Evolutionary conservation across 1,140 invertebrate species (phyloP), one percentile per base, ranked within the genome.

Genomic region (Pseudomyrmex sp.): DNA sequence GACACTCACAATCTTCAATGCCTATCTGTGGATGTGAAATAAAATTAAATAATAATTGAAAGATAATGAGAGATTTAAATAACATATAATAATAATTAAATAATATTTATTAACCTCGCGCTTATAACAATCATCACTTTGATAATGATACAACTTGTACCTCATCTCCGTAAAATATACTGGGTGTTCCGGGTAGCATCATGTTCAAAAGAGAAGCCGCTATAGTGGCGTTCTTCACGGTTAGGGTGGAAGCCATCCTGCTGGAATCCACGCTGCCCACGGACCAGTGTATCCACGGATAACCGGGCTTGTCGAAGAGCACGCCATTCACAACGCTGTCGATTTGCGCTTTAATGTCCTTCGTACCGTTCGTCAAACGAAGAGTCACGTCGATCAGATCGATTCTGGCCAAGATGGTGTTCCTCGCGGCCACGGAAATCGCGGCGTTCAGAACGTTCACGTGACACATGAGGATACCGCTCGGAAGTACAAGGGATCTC

Each of bases 151-250:
- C 20, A 54, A 52, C 69, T 18, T 50, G 15, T 83, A 97, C 95
- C 95, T 98, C 97, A 92, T 98, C 97, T 7, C 97, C 97, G 91
- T 98, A 98, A 91, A 98, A 97, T 86, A 98, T 96, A 85, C 95
- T 97, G 0, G 97, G 95, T 10, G 97, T 97, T 5, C 97, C 97
- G 1, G 97, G 97, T 26, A 98, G 91, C 94, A 96, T 96, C 90
- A 97, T 95, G 79, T 96, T 95, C 76, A 98, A 93, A 59, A 97
- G 93, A 12, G 95, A 95, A 2, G 96, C 95, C 2, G 96, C 96
- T 13, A 94, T 73, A 50, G 96, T 96, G 18, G 95, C 95, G 90
- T 97, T 97, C 5, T 91, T 89, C 23, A 94, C 92, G 54, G 93
- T 92, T 3, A 94, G 82, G 12, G 94, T 94, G 1, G 96, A 96